A percentile compares a stretch with the other conserved stretches of the same genome.
phyloP scores from a whole-genome alignment of 2,113 vertebrate species.

The Ardeotis arabs region DNA sequence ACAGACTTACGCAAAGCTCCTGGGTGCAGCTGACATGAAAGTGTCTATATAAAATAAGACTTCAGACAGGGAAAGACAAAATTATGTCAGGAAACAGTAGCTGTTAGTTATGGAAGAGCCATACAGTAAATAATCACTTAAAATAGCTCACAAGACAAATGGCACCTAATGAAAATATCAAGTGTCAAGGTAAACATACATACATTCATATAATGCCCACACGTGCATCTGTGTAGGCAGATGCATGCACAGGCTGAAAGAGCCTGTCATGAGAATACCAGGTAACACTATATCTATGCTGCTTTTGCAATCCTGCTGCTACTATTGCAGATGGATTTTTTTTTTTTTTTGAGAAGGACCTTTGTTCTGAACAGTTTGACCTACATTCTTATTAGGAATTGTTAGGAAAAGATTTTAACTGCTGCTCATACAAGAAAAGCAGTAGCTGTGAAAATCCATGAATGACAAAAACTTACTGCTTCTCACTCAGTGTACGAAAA shows the following conservation, averaged over 20 bases:
- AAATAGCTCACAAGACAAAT: background rate
- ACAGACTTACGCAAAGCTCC: background rate
- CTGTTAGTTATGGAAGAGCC: background rate
- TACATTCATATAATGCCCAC: background rate
- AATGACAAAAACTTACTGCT: background rate
- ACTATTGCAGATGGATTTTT: background rate
- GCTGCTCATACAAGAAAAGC: background rate
- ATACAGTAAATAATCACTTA: background rate
- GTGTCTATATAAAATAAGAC: background rate
- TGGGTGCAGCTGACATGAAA: background rate
- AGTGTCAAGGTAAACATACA: background rate
- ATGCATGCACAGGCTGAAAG: background rate
- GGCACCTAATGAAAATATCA: background rate
- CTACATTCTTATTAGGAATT: background rate
- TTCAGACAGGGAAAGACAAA: background rate
- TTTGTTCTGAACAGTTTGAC: background rate
- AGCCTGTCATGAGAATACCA: background rate
- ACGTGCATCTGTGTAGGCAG: background rate
- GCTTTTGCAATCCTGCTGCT: background rate
- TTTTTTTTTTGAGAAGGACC: background rate
- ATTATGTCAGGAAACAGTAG: background rate
- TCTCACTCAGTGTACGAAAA: background rate
- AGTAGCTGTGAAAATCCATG: background rate
- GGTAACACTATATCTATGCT: background rate
- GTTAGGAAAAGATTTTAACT: background rate